Evolutionary conservation across 2,888 invertebrate species (phyloP).

Genomic region (Dascillus cervinus): DNA sequence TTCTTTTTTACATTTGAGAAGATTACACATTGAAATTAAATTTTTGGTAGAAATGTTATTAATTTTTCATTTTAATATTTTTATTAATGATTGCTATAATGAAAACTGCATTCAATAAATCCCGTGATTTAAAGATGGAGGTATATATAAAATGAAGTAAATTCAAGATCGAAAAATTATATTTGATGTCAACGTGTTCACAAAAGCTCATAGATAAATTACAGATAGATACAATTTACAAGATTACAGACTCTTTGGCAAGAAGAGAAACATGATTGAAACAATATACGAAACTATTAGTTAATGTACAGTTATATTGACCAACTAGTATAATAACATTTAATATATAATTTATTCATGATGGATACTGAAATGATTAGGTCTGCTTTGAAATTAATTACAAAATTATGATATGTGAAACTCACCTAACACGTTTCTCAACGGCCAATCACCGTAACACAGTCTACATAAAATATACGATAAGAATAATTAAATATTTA

Average conservation of each 20-base stretch:
- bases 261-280: conserved; percentile 34
- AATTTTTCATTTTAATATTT: background rate
- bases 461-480: conserved; percentile 18
- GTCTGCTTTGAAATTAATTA: conserved; percentile 15
- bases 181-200: conserved; percentile 41
- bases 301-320: conserved; percentile 9
- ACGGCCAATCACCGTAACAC: conserved; percentile 33
- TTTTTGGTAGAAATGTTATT: background rate
- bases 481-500: conserved; percentile 34
- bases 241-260: conserved; percentile 39
- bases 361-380: conserved; percentile 11
- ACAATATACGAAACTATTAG: conserved; percentile 13
- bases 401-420: conserved; percentile 29
- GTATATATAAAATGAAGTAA: conserved; percentile 3
- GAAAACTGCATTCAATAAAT: too few species aligned
- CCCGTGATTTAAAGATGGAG: too few species aligned
- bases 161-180: conserved; percentile 35
- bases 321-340: conserved; percentile 8
- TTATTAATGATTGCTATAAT: too few species aligned
- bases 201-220: conserved; percentile 37
- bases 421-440: conserved; percentile 32
- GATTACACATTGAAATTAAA: background rate
- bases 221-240: conserved; percentile 36
- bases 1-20: background rate
- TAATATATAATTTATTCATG: conserved; percentile 13